These are phyloP conservation scores for Taxidea taxus DNA, from an alignment of 2,113 vertebrate genomes.

Conservation along the genomic window DNA sequence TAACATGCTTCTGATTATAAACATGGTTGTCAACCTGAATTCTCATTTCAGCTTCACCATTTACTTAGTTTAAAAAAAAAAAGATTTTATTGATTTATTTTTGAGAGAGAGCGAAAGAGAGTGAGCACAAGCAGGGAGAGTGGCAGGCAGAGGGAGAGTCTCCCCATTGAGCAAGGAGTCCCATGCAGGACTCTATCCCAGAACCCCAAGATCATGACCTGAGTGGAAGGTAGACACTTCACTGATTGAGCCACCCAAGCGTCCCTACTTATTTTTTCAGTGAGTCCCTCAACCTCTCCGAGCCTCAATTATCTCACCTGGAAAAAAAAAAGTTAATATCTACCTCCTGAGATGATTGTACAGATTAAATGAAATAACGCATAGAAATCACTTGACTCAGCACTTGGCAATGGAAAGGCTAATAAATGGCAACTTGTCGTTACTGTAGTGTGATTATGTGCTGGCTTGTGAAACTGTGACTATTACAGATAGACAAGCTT, in stretches of 20 bases:
- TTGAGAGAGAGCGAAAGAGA: background rate
- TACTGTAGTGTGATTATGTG: background rate
- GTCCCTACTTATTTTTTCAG: background rate
- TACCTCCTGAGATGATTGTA: background rate
- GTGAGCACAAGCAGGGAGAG: background rate
- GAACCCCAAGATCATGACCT: background rate
- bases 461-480: background rate
- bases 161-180: background rate
- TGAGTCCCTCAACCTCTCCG: background rate
- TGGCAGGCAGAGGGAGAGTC: background rate
- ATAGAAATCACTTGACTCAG: background rate
- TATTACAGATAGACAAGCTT: background rate
- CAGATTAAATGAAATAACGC: background rate
- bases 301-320: background rate
- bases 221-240: too few relatives aligned
- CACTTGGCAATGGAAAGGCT: background rate
- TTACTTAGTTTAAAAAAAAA: background rate
- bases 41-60: background rate
- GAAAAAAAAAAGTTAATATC: background rate
- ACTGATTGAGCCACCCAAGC: background rate
- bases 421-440: background rate
- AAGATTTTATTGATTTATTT: background rate
- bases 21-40: background rate
- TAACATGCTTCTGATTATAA: background rate
- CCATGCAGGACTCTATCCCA: background rate